These are phyloP conservation scores for Ammodytes marinus DNA, from an alignment of 2,113 vertebrate species.

Conservation along the genomic window DNA sequence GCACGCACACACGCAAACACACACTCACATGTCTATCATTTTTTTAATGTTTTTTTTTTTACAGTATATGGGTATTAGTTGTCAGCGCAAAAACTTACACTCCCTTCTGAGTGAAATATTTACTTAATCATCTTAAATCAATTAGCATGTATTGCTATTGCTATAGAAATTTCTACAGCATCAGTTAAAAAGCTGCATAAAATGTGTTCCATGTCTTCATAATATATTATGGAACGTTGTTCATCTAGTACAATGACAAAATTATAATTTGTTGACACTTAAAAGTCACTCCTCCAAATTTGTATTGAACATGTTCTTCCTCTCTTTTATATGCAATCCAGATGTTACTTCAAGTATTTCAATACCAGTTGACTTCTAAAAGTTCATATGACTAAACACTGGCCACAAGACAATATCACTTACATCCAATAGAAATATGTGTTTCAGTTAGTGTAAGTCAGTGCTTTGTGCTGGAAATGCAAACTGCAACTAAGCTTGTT, in stretches of 20 bases:
- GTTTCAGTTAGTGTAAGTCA: not conserved
- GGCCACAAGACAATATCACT: not conserved
- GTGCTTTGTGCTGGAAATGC: not conserved
- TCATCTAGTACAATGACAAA: not conserved
- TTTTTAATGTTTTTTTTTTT: too few relatives aligned
- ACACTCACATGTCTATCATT: too few relatives aligned
- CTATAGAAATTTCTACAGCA: not conserved
- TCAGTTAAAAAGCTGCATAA: not conserved
- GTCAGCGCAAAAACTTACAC: too few relatives aligned
- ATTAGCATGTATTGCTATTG: not conserved
- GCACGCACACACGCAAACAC: too few relatives aligned
- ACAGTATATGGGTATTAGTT: not conserved
- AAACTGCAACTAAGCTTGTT: slow-evolving; percentile 76
- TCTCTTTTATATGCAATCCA: not conserved
- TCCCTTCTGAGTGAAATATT: not conserved
- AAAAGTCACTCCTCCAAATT: not conserved
- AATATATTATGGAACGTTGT: not conserved
- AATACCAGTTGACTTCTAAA: not conserved
- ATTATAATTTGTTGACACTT: not conserved
- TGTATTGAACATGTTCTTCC: not conserved
- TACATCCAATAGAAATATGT: not conserved
- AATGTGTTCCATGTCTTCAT: not conserved
- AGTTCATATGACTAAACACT: not conserved
- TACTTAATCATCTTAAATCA: not conserved
- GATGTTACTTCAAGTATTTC: not conserved